A percentile compares a stretch with the other conserved stretches of the same genome.
These are phyloP conservation scores for Trissolcus japonicus DNA, from an alignment of 2,888 invertebrate genomes.

Conservation along the genomic window DNA sequence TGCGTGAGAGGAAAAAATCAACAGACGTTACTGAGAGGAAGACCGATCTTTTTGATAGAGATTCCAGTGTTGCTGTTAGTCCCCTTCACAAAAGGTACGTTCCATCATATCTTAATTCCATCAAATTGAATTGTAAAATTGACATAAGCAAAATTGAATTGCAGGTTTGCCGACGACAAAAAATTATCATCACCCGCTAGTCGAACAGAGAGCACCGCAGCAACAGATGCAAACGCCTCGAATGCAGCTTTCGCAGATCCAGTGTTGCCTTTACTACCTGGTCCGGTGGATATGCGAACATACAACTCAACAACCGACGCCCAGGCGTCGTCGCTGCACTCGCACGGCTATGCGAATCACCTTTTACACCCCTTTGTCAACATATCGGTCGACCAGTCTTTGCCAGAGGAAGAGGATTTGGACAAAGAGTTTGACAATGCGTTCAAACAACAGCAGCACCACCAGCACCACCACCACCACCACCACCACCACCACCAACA, in stretches of 20 bases:
- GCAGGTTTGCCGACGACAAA: slow-evolving; percentile 65
- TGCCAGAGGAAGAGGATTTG: slow-evolving; percentile 87
- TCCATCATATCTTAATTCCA: no score
- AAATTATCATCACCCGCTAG: slow-evolving; percentile 67
- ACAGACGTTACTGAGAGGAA: slow-evolving; percentile 64
- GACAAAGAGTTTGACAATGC: slow-evolving; percentile 85
- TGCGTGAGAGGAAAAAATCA: slow-evolving; percentile 85
- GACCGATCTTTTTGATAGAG: slow-evolving; percentile 59
- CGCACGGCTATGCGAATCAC: slow-evolving; percentile 81
- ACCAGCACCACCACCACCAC: slow-evolving; percentile 64
- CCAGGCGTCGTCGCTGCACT: slow-evolving; percentile 78
- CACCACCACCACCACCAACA: slow-evolving; percentile 72
- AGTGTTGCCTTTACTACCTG: slow-evolving; percentile 86
- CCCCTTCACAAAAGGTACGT: slow-evolving; percentile 54
- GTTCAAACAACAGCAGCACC: slow-evolving; percentile 78
- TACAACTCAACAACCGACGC: slow-evolving; percentile 83
- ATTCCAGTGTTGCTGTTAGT: slow-evolving; percentile 49
- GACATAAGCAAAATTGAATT: no score
- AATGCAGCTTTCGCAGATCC: slow-evolving; percentile 79
- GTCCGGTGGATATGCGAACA: slow-evolving; percentile 93
- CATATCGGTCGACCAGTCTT: slow-evolving; percentile 83
- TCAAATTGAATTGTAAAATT: no score
- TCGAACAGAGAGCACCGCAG: slow-evolving; percentile 58
- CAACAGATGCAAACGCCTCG: slow-evolving; percentile 63
- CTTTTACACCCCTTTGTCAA: slow-evolving; percentile 82